Evolutionary conservation across 1,140 invertebrate genomes (phyloP).

Genomic region (Anadara kagoshimensis): DNA sequence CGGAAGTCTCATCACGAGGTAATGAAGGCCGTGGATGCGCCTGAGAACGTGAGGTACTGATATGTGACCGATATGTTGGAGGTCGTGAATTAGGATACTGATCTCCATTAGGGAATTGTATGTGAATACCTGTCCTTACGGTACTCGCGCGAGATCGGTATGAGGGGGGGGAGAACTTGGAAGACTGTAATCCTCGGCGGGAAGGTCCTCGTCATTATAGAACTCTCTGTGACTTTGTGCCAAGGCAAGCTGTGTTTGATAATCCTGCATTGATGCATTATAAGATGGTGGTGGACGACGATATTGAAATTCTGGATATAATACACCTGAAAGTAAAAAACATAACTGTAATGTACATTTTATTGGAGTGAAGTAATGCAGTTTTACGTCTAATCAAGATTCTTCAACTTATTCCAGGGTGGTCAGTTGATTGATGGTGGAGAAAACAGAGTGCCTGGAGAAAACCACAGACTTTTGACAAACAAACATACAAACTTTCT

Average conservation of each 20-base stretch:
- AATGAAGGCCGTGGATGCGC: constrained; percentile 52
- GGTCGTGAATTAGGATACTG: constrained; percentile 66
- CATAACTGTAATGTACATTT: not conserved
- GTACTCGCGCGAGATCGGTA: constrained; percentile 69
- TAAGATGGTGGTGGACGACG: constrained; percentile 71
- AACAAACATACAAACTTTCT: no score
- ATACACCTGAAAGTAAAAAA: constrained; percentile 57
- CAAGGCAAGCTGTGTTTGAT: constrained; percentile 60
- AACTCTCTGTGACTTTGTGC: constrained; percentile 46
- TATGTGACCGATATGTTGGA: constrained; percentile 70
- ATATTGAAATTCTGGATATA: constrained; percentile 72
- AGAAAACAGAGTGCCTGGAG: no score
- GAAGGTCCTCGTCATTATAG: constrained; percentile 43
- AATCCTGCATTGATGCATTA: constrained; percentile 71
- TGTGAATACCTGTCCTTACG: constrained; percentile 67
- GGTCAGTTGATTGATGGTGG: no score
- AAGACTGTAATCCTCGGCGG: constrained; percentile 58
- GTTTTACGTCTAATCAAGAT: no score
- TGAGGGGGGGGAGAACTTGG: constrained; percentile 70
- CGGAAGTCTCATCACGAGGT: constrained; percentile 42
- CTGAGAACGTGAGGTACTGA: constrained; percentile 40
- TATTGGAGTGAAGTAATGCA: not conserved
- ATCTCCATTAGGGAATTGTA: constrained; percentile 64
- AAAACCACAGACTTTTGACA: no score
- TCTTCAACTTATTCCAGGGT: no score